Conservation (phyloP, 1,140 invertebrate genomes). For the Octopus bimaculoides region DNA sequence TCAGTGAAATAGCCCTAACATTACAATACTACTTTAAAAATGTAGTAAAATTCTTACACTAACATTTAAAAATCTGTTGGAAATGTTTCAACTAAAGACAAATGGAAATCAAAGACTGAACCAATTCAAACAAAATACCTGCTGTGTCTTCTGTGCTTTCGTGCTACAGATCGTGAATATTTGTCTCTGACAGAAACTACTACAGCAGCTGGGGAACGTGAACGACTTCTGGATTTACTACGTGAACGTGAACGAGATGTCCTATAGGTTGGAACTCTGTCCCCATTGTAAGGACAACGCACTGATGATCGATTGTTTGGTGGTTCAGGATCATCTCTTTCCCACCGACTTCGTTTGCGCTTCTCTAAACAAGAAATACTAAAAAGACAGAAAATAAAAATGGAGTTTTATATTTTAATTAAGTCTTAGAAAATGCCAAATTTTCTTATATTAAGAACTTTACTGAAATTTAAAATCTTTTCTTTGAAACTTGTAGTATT, state of each 20-base stretch:
- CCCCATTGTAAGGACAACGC: constrained; percentile 28
- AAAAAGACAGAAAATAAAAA: no score
- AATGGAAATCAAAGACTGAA: background rate
- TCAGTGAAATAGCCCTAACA: background rate
- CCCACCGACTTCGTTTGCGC: constrained; percentile 12
- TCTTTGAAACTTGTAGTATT: no score
- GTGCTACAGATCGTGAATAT: constrained; percentile 35
- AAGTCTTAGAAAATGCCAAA: no score
- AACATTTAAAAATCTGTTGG: background rate
- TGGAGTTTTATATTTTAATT: no score
- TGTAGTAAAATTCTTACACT: background rate
- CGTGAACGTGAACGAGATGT: constrained; percentile 40
- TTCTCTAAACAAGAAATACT: constrained; percentile 11
- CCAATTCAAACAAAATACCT: background rate
- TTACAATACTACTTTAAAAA: background rate
- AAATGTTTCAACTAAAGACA: background rate
- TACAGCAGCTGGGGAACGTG: constrained; percentile 26
- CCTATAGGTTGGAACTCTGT: constrained; percentile 41
- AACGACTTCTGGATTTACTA: constrained; percentile 44
- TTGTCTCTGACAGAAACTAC: constrained; percentile 5
- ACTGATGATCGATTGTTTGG: constrained; percentile 21
- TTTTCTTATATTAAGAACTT: no score
- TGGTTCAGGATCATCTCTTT: constrained; percentile 18
- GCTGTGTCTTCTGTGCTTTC: constrained; percentile 26
- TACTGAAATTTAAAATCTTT: no score